Base-by-base conservation (phyloP, 2,113 vertebrate genomes). In the Ophthalmotilapia sp. region DNA sequence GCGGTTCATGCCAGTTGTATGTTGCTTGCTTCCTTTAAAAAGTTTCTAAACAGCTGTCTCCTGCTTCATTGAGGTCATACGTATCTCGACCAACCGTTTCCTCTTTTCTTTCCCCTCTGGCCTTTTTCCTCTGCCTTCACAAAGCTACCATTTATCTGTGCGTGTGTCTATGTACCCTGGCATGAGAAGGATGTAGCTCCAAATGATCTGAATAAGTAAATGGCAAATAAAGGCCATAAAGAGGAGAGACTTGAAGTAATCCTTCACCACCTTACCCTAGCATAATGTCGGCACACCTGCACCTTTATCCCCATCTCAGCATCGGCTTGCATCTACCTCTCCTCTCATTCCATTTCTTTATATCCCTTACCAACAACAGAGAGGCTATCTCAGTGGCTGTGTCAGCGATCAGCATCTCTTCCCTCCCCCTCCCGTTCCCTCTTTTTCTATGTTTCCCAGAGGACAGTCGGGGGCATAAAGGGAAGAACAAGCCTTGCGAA, bases 401-500 rank as follows among this genome's bases (percentile, higher is more conserved):
- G 94, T 95, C 93, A 94, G 92, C 90, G 85, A 94, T 94, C 87
- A 31, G 82, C 91, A 87, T 89, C 88, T 82, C 53, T 11, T 7
- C 19, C n/a, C 36, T 47, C 26, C 62, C 29, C 14, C n/a, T 31
- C 12, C 7, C 36, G 17, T 21, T n/a, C 47, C 38, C 36, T 9
- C 13, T 55, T 65, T 90, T 65, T 86, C 83, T 80, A 13, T 84
- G 80, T 90, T 92, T 92, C 89, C 82, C 81, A 87, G 75, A 84
- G 86, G 86, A 91, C 75, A 88, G 87, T 89, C 4, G 3, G 80
- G 86, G 81, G 82, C 75, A 93, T 89, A 89, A 90, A 93, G 83
- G 83, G 90, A 93, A 93, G 88, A 90, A 93, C 87, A 81, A 90
- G 84, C 79, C 84, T 81, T 87, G 93, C 89, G 90, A 92, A 94